Conservation (phyloP, 1,140 invertebrate genomes). For the Eueides isabella region DNA sequence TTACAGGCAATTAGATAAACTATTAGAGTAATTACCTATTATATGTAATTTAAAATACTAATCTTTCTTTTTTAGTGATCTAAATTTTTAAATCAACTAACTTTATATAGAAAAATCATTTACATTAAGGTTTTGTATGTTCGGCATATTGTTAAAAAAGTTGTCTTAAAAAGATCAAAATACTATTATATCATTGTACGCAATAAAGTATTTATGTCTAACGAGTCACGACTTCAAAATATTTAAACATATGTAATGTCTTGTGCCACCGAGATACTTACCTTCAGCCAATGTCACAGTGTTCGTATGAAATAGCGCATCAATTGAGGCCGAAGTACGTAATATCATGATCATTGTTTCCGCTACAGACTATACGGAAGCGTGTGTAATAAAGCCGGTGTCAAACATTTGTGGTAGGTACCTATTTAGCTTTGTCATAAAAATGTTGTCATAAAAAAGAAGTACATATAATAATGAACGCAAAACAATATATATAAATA, state of each 20-base stretch:
- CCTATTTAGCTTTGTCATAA: not conserved
- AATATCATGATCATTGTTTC: slow-evolving; percentile 27
- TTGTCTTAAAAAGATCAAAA: no score
- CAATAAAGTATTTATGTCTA: not conserved
- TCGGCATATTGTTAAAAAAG: not conserved
- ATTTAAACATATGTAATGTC: not conserved
- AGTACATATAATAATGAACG: not conserved
- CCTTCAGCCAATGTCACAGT: slow-evolving; percentile 19
- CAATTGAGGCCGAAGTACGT: slow-evolving; percentile 15
- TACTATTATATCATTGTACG: not conserved
- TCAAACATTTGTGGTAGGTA: not conserved
- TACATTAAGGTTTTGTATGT: not conserved
- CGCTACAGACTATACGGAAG: slow-evolving; percentile 16
- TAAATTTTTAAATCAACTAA: slow-evolving; percentile 2
- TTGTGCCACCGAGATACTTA: not conserved
- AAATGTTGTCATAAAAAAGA: not conserved
- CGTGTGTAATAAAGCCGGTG: slow-evolving; percentile 5
- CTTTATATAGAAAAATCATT: not conserved
- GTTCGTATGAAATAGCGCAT: slow-evolving; percentile 10
- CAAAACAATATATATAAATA: slow-evolving; percentile 5
- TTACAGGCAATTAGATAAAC: slow-evolving; percentile 5
- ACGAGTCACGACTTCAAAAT: not conserved
- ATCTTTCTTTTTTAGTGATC: not conserved
- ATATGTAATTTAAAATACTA: slow-evolving; percentile 5
- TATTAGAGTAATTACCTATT: not conserved